Conservation (phyloP, 1,140 invertebrate species). For the Thaumetopoea pityocampa region DNA sequence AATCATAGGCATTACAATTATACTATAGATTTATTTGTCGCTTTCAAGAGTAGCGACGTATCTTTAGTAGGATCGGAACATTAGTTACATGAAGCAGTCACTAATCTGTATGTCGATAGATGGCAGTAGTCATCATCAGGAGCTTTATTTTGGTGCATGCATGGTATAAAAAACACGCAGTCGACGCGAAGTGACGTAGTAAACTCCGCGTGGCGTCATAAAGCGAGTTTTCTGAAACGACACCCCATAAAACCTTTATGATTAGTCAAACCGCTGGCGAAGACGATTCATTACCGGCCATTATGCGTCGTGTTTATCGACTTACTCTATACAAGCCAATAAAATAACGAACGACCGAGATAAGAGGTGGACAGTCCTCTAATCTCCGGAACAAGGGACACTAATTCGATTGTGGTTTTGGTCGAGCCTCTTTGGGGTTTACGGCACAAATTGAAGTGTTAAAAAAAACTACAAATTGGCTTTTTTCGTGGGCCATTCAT, state of each 20-base stretch:
- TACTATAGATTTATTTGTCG: too few species aligned
- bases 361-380: slow-evolving; percentile 70
- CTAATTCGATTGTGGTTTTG: slow-evolving; percentile 75
- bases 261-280: slow-evolving; percentile 70
- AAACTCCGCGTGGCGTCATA: slow-evolving; percentile 38
- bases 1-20: too few species aligned
- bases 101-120: too few species aligned
- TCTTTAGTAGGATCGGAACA: too few species aligned
- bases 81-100: too few species aligned
- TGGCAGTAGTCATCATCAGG: too few species aligned
- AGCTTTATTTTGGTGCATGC: too few species aligned
- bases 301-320: slow-evolving; percentile 74
- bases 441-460: slow-evolving; percentile 73
- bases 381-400: slow-evolving; percentile 75
- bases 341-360: slow-evolving; percentile 75
- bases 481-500: slow-evolving; percentile 71
- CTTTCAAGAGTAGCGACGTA: too few species aligned
- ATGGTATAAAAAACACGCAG: too few species aligned
- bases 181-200: too few species aligned
- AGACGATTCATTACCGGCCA: slow-evolving; percentile 73
- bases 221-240: slow-evolving; percentile 54
- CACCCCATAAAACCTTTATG: slow-evolving; percentile 73
- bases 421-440: slow-evolving; percentile 68
- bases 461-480: slow-evolving; percentile 75
- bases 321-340: slow-evolving; percentile 71